Evolutionary conservation across 2,888 invertebrate genomes (phyloP), one percentile per base, ranked within the genome.

Genomic region (Scaptomyza flava): DNA sequence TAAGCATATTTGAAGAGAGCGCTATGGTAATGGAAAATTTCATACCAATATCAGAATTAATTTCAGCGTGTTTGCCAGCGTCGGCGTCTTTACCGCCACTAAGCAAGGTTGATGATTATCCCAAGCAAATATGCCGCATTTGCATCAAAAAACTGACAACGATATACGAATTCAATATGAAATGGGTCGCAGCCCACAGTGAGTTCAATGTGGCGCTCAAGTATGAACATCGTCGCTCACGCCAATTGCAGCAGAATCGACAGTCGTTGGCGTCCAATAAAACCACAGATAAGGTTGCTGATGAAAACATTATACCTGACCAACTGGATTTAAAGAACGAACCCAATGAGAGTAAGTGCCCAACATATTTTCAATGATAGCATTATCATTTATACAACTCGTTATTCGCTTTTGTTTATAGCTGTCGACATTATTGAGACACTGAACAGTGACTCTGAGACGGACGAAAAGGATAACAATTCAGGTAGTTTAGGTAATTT

Each of bases 111-210:
- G 81, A 85, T 20, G 72, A 79, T 34, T 89, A 89, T 56, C 91
- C 91, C 0, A 79, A 86, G 34, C 72, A 81, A 41, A 89, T 91
- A 33, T 91, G 91, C 33, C 84, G 84, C 12, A 70, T 83, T 4
- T 91, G 91, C 30, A 46, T 79, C 0, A 89, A 89, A 20, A 79
- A 87, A 52, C 56, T 91, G 12, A 78, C 77, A n/a, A 79, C 85
- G 58, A 77, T 84, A 3, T 89, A 84, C 47, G 78, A 89, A 60
- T 91, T 91, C 41, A 77, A 88, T 17, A 67, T 73, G 4, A 81
- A 87, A 59, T 90, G 87, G 72, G 30, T 72, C 4, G 66, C 81
- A 6, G 79, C 91, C 7, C 63, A 83, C 57, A 60, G 56, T 3
- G 87, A 91, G 52, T 88, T 90, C 7, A 75, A 79, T 31, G 82